Evolutionary conservation across 2,113 vertebrate species (phyloP), one percentile per base, ranked within the genome.

Genomic region (Cololabis saira): DNA sequence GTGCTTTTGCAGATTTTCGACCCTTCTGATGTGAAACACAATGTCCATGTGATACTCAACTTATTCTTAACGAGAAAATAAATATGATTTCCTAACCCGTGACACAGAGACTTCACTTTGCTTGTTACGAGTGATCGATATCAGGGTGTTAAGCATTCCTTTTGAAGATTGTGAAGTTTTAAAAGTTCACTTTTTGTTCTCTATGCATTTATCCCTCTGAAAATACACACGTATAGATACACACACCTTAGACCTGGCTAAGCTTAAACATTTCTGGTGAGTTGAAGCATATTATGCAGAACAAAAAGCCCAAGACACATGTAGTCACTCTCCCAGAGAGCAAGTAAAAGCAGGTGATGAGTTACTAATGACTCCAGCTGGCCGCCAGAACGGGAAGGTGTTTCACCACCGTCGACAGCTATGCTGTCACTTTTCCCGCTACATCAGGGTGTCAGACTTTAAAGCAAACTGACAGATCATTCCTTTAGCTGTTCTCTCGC

Each of bases 391-490:
- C 78, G 67, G 54, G 59, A 85, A 42, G 52, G 65, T 55, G 67
- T 67, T 77, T 81, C 76, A 55, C 24, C 59, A 52, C 59, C 40
- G 52, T 45, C 54, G 77, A 76, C 76, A 68, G 68, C 75, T 68
- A 75, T 61, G 72, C 80, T 82, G 81, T 82, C 84, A 86, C 74
- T 80, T 84, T 80, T 64, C 63, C 66, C 63, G 72, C 59, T 66
- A 64, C 62, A 48, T 87, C 80, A 70, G 53, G 44, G 62, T 80
- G 83, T 78, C 75, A 88, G 76, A 82, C 79, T 72, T 84, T 86
- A 83, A 89, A 61, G 42, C 50, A 45, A 88, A 85, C 79, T 82
- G 90, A 86, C 81, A 86, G 58, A 72, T 89, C 76, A 41, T 79
- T 86, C 76, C 70, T 84, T 81, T 58, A 61, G 68, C 71, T 58